Evolutionary conservation across 2,888 invertebrate genomes (phyloP), one percentile per base, ranked within the genome.

Genomic region (Yponomeuta sedellus): DNA sequence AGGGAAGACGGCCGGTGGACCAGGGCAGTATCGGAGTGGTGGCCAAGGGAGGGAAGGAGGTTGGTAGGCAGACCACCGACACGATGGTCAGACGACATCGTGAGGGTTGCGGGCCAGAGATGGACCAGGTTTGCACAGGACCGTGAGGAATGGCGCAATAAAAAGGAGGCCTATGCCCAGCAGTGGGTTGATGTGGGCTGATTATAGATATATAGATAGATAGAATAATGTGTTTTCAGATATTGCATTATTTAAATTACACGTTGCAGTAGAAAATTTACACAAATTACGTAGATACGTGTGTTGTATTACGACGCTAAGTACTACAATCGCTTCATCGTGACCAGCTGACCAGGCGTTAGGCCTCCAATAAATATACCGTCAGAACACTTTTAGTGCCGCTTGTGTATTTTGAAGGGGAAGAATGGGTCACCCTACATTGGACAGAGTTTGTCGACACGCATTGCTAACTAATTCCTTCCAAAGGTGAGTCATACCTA

Each of bases 401-500:
- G 44, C 5, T 52, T 52, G 16, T 52, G 44, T 16, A 12, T 12
- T 52, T 52, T 16, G 5, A 52, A 52, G 16, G 22, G 22, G 59
- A 59, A 12, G 25, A 10, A 12, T 25, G 59, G 59, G 1, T 59
- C 59, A 22, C 2, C 12, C 12, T 25, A 22, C 12, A 2, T 10
- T 22, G 59, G 59, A 25, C 12, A 59, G 59, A 11, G 59, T 12
- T 11, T 22, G 20, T 59, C n/a, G 25, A 59, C 59, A 59, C 59
- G 59, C 59, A 59, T 6, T 25, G 12, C 10, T 22, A 20, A 22
- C 20, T 12, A 12, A 25, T 25, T 20, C 25, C 59, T 59, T 22
- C 20, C 8, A 20, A 59, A 59, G 59, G 59, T 59, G 59, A 59
- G 22, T 59, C 59, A 59, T 59, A 25, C 59, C 16, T 2, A 12